Base-by-base conservation (phyloP, 1,140 invertebrate species). In the Acromyrmex echinatior region DNA sequence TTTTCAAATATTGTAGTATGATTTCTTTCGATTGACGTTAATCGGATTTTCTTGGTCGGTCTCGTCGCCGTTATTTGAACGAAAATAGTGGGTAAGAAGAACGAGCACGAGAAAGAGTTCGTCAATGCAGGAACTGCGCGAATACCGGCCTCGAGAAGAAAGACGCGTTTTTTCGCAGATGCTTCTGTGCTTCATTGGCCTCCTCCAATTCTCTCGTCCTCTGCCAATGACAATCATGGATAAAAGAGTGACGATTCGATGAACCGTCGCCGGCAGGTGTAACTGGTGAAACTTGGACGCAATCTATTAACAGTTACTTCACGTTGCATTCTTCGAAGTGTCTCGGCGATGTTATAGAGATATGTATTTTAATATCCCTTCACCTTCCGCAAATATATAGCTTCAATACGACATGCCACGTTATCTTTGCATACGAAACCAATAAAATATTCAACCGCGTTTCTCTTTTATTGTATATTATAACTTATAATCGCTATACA, bases 251-350 rank as follows among this genome's bases (percentile, higher is more conserved):
- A 62, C 65, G 66, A 81, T 87, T 70, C 66, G 79, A 86, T 78
- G 81, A 63, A 60, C 25, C 25, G 25, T 25, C 81, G 62, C 82
- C 58, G 65, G 45, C 90, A 90, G 77, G 87, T 91, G 85, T 62
- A 68, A 80, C 63, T 79, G 86, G 79, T 80, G 77, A 88, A 90
- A 90, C 79, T 87, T 70, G 31, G 71, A 53, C 14, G 45, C 81
- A 65, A 58, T 58, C 77, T 74, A 89, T 91, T 91, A 87, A 80
- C 90, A 73, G 56, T 84, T 49, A 35, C 56, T 76, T 87, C 60
- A 76, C 45, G 66, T 49, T 14, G 49, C 25, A 31, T 74, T 73
- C 21, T 31, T 77, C 53, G 28, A 53, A 79, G 25, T 39, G 16
- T 79, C 60, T 39, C 60, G 4, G 31, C 60, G 16, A 39, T 12